These are phyloP conservation scores for Botia kubotai DNA, from an alignment of 2,797 vertebrate species.

Conservation along the genomic window DNA sequence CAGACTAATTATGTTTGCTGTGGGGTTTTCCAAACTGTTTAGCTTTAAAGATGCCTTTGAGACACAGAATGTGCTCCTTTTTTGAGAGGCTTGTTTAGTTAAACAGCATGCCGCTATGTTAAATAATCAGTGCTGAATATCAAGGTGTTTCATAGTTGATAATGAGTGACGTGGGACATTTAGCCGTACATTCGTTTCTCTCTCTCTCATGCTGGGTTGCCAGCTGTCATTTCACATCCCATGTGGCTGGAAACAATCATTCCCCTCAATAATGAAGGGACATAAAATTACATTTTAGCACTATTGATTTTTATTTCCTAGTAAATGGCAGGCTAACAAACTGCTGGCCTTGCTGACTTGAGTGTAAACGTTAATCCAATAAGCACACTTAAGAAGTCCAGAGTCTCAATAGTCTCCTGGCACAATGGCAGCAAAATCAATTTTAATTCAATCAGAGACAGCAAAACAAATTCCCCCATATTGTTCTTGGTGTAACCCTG, in stretches of 20 bases:
- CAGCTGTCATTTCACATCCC: slow-evolving; percentile 70
- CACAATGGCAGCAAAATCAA: slow-evolving; percentile 86
- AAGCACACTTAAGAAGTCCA: slow-evolving; percentile 85
- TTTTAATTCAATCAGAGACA: slow-evolving; percentile 89
- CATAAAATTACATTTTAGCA: slow-evolving; percentile 73
- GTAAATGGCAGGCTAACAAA: slow-evolving; percentile 84
- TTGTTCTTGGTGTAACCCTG: slow-evolving; percentile 72
- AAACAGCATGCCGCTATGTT: no score
- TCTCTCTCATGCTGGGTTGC: not conserved
- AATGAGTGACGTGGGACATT: not conserved
- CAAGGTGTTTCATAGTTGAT: no score
- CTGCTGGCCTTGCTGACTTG: slow-evolving; percentile 69
- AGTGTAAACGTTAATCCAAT: slow-evolving; percentile 78
- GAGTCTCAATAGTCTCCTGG: slow-evolving; percentile 80
- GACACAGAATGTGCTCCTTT: no score
- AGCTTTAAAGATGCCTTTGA: no score
- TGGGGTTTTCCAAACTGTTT: no score
- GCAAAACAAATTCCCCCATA: slow-evolving; percentile 85
- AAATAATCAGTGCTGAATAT: no score
- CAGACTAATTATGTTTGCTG: no score
- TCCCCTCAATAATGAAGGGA: slow-evolving; percentile 71
- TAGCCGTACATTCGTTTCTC: not conserved
- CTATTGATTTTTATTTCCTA: slow-evolving; percentile 83
- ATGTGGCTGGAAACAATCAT: slow-evolving; percentile 68
- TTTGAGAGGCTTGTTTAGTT: no score